Evolutionary conservation across 2,888 invertebrate genomes (phyloP).

Genomic region (Dryomyza anilis): DNA sequence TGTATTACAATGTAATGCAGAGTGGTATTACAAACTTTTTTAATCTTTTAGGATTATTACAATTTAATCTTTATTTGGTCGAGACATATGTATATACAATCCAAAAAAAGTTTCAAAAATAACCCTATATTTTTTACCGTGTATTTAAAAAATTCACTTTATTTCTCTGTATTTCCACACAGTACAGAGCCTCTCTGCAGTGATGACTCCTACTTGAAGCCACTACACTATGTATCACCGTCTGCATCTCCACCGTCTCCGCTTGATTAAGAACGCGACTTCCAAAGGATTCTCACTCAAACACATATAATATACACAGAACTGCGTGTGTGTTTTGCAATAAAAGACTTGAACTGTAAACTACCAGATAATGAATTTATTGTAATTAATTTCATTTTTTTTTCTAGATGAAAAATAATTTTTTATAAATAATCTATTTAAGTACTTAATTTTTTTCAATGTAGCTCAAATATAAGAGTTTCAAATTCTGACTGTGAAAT

Average conservation of each 20-base stretch:
- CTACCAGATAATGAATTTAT: not conserved
- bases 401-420: not conserved
- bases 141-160: constrained; percentile 6
- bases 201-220: constrained; percentile 46
- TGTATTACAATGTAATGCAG: no score
- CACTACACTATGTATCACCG: constrained; percentile 38
- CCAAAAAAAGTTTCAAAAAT: no score
- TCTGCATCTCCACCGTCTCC: not conserved
- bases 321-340: not conserved
- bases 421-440: not conserved
- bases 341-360: not conserved
- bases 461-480: no score
- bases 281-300: not conserved
- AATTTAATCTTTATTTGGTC: not conserved
- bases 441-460: not conserved
- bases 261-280: no score
- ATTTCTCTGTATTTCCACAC: constrained; percentile 3
- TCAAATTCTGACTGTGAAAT: constrained; percentile 5
- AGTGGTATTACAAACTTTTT: no score
- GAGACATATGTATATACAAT: no score
- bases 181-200: constrained; percentile 26
- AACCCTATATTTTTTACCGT: no score
- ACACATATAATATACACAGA: not conserved
- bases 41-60: not conserved
- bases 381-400: not conserved